Evolutionary conservation across 92 coral and sea anemone genomes (phyloP).

Genomic region (Plumapathes pennacea): DNA sequence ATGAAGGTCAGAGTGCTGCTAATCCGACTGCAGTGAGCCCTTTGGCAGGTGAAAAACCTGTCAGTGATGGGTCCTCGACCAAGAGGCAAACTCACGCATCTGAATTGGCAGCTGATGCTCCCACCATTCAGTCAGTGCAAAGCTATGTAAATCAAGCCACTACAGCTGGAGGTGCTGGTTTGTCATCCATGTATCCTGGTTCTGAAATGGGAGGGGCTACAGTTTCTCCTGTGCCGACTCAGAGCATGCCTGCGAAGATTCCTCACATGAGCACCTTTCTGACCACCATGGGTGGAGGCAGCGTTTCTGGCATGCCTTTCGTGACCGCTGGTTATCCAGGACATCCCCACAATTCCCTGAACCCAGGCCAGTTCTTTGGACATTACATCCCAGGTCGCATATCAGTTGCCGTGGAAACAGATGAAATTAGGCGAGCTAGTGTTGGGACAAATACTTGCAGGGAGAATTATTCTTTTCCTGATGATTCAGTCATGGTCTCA

Average conservation of each 20-base stretch:
- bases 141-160: constrained; percentile 7
- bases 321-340: constrained; percentile 13
- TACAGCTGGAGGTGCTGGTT: constrained; percentile 6
- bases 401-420: constrained; percentile 77
- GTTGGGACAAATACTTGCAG: constrained; percentile 86
- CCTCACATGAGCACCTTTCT: constrained; percentile 80
- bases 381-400: constrained; percentile 33
- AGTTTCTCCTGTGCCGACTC: not conserved
- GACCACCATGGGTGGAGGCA: constrained; percentile 50
- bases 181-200: constrained; percentile 9
- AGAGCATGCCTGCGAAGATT: constrained; percentile 31
- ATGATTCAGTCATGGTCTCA: constrained; percentile 32
- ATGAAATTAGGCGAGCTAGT: constrained; percentile 60
- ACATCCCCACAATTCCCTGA: constrained; percentile 17
- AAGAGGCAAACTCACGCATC: constrained; percentile 9
- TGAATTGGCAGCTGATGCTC: constrained; percentile 12
- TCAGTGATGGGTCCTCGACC: too few relatives aligned
- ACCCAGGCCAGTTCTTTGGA: constrained; percentile 25
- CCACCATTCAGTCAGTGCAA: not conserved
- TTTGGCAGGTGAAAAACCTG: too few relatives aligned
- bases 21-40: too few relatives aligned
- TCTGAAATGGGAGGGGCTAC: constrained; percentile 25
- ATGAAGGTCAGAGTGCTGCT: constrained; percentile 1
- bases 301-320: constrained; percentile 27
- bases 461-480: constrained; percentile 19